phyloP scores from a whole-genome alignment of 2,888 invertebrate species.

The Craniophora ligustri region DNA sequence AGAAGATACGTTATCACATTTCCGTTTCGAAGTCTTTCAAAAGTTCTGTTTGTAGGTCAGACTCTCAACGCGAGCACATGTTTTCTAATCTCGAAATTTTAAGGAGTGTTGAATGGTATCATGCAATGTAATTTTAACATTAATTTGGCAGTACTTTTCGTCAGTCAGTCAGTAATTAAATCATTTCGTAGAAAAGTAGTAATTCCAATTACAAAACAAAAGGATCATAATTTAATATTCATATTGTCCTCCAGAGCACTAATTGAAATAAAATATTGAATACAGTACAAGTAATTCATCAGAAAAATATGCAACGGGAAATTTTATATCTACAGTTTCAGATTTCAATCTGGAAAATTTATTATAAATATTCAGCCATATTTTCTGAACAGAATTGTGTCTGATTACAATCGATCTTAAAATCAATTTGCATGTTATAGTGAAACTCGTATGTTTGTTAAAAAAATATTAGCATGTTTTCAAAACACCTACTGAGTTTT shows the following conservation, averaged over 20 bases:
- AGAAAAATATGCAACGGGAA: conserved; percentile 7
- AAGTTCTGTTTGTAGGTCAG: too few relatives aligned
- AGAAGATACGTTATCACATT: too few relatives aligned
- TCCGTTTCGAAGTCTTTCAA: too few relatives aligned
- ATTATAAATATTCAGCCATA: conserved; percentile 16
- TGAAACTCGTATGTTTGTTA: background rate
- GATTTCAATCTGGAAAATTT: conserved; percentile 31
- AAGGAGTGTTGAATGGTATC: too few relatives aligned
- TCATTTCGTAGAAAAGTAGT: too few relatives aligned
- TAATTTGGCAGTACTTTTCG: too few relatives aligned
- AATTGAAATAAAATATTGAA: conserved; percentile 12
- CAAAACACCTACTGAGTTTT: too few relatives aligned
- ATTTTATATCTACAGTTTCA: conserved; percentile 15
- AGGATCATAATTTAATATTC: background rate
- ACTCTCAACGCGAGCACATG: too few relatives aligned
- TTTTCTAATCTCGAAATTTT: too few relatives aligned
- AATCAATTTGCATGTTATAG: conserved; percentile 13
- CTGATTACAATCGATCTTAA: conserved; percentile 21
- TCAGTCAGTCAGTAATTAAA: too few relatives aligned
- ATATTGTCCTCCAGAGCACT: background rate
- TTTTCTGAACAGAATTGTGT: conserved; percentile 16
- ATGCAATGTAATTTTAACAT: too few relatives aligned
- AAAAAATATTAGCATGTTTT: conserved; percentile 3
- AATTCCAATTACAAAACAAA: background rate
- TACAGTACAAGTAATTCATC: conserved; percentile 7